These are phyloP conservation scores for Drosophila trapezifrons DNA, from an alignment of 1,140 invertebrate genomes.

Conservation along the genomic window DNA sequence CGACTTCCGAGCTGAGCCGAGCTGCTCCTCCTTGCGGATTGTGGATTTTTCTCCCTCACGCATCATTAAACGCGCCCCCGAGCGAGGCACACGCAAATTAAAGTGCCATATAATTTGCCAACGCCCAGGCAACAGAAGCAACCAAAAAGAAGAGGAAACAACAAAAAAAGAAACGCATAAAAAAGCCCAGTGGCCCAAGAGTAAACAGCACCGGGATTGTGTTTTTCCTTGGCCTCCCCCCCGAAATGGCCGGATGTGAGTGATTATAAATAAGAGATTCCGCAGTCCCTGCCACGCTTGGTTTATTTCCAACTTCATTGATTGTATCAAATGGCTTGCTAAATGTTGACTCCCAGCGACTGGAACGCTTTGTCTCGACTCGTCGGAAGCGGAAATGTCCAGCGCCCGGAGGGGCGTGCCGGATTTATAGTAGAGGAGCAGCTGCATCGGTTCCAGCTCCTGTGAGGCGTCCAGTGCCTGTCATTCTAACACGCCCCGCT, in stretches of 20 bases:
- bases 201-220: slow-evolving; percentile 23
- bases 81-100: slow-evolving; percentile 64
- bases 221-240: slow-evolving; percentile 24
- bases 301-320: slow-evolving; percentile 55
- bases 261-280: slow-evolving; percentile 76
- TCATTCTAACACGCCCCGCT: slow-evolving; percentile 49
- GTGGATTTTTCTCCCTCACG: slow-evolving; percentile 41
- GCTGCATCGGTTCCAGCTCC: slow-evolving; percentile 5
- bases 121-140: slow-evolving; percentile 23
- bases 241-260: slow-evolving; percentile 54
- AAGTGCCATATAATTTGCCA: slow-evolving; percentile 63
- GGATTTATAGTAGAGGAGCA: slow-evolving; percentile 52
- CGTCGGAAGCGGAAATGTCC: slow-evolving; percentile 70
- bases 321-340: slow-evolving; percentile 71
- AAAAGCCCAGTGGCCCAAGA: slow-evolving; percentile 21
- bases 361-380: slow-evolving; percentile 14
- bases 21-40: background rate
- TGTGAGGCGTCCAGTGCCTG: slow-evolving; percentile 38
- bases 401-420: slow-evolving; percentile 31
- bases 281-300: slow-evolving; percentile 21
- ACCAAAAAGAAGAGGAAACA: background rate
- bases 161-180: slow-evolving; percentile 5
- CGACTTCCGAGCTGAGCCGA: background rate
- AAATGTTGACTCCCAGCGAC: slow-evolving; percentile 62
- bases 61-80: slow-evolving; percentile 64